Evolutionary conservation across 30 jellyfish, hydroid and myxozoan species (phyloP).

Genomic region (Phacellophora camtschatica): DNA sequence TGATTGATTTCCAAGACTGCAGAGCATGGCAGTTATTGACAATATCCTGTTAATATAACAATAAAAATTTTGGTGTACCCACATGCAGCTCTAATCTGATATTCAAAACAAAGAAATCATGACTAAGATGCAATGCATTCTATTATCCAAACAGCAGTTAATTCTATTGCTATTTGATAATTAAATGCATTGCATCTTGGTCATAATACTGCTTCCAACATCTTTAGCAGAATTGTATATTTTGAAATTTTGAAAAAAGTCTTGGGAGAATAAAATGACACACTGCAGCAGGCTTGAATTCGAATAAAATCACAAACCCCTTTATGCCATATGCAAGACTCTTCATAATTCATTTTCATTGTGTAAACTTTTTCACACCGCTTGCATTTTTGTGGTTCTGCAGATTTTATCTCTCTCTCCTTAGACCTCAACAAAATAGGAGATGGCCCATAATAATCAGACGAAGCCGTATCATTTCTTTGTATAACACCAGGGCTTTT

Average conservation of each 20-base stretch:
- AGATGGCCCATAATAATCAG: neutral
- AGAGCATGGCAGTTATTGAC: neutral
- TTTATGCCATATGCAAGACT: slow-evolving; percentile 34
- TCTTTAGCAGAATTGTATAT: too few species aligned
- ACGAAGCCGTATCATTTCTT: neutral
- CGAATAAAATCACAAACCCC: slow-evolving; percentile 15
- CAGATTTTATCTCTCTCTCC: slow-evolving; percentile 12
- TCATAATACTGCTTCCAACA: too few species aligned
- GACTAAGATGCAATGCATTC: too few species aligned
- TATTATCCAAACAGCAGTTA: too few species aligned
- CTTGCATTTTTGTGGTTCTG: slow-evolving; percentile 29
- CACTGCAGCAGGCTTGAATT: too few species aligned
- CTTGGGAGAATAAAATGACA: neutral
- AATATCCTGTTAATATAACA: too few species aligned
- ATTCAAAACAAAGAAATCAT: too few species aligned
- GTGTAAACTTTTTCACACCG: slow-evolving; percentile 23
- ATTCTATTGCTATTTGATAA: too few species aligned
- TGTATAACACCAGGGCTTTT: neutral
- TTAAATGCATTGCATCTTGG: too few species aligned
- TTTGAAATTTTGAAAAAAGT: neutral
- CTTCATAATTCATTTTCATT: slow-evolving; percentile 5
- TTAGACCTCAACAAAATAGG: neutral
- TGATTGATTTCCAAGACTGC: neutral
- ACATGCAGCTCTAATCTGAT: too few species aligned
- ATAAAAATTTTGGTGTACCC: too few species aligned